phyloP scores from a whole-genome alignment of 2,113 vertebrate species.

The Falcunculus frontatus region DNA sequence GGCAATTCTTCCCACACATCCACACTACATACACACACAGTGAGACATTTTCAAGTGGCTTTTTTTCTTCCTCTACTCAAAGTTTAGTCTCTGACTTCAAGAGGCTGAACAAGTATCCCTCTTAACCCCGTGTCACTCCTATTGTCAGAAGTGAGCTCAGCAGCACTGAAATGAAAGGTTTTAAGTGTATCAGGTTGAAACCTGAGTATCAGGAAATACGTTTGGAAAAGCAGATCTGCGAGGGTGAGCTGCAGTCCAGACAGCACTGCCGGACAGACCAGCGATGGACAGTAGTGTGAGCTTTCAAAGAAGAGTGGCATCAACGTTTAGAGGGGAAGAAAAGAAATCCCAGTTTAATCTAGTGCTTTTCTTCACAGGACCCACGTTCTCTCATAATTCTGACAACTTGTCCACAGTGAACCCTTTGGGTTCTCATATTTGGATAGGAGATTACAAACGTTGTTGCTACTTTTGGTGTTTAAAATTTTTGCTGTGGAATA shows the following conservation, averaged over 20 bases:
- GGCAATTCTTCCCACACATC: neutral
- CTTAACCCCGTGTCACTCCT: neutral
- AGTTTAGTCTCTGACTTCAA: neutral
- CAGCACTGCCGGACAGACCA: neutral
- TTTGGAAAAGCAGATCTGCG: neutral
- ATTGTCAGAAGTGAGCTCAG: neutral
- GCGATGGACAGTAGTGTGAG: accelerated
- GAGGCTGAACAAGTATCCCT: neutral
- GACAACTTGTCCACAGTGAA: neutral
- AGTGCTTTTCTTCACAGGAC: neutral
- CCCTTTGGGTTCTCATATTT: neutral
- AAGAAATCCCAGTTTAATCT: neutral
- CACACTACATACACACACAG: neutral
- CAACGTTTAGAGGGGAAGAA: neutral
- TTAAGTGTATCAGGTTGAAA: neutral
- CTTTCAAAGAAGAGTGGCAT: neutral
- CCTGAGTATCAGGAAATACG: neutral
- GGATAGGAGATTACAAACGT: neutral
- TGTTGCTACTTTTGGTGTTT: neutral
- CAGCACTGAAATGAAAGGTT: neutral
- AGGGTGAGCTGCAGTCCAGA: neutral
- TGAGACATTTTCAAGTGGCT: neutral
- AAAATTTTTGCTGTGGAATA: neutral
- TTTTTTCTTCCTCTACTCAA: neutral
- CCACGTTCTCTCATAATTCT: neutral